A percentile compares a stretch with the other conserved stretches of the same genome.
phyloP scores from a whole-genome alignment of 92 coral and sea anemone species.

The Porites evermanni region DNA sequence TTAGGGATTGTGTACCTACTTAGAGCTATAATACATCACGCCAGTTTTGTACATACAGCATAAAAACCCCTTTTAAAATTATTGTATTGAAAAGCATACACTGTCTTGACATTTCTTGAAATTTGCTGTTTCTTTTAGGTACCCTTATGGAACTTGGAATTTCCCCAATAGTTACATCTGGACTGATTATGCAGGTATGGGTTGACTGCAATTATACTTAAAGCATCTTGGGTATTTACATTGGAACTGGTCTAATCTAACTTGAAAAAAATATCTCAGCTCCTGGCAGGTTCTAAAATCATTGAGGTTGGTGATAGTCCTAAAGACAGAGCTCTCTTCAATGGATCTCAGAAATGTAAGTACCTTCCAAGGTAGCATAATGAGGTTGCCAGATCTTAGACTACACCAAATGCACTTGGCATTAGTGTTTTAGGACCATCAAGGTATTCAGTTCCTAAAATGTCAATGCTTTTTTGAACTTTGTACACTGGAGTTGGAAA shows the following conservation, averaged over 20 bases:
- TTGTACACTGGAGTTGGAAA: too few relatives aligned
- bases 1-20: too few relatives aligned
- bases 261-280: conserved; percentile 53
- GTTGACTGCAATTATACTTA: background rate
- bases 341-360: conserved; percentile 99
- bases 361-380: background rate
- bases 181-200: conserved; percentile 98
- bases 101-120: background rate
- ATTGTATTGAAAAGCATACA: background rate
- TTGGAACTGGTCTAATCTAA: background rate
- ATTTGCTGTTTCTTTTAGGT: conserved; percentile 53
- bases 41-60: too few relatives aligned
- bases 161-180: conserved; percentile 98
- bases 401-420: too few relatives aligned
- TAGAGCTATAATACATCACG: too few relatives aligned
- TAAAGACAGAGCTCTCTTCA: conserved; percentile 97
- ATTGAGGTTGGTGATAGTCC: conserved; percentile 99
- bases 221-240: background rate
- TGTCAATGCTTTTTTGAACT: too few relatives aligned
- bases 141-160: conserved; percentile 99
- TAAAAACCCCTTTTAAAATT: too few relatives aligned
- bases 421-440: too few relatives aligned
- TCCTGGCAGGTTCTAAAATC: conserved; percentile 98
- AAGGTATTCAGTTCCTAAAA: too few relatives aligned
- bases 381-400: too few relatives aligned